phyloP scores from a whole-genome alignment of 2,888 invertebrate genomes.

The Gerris lacustris region DNA sequence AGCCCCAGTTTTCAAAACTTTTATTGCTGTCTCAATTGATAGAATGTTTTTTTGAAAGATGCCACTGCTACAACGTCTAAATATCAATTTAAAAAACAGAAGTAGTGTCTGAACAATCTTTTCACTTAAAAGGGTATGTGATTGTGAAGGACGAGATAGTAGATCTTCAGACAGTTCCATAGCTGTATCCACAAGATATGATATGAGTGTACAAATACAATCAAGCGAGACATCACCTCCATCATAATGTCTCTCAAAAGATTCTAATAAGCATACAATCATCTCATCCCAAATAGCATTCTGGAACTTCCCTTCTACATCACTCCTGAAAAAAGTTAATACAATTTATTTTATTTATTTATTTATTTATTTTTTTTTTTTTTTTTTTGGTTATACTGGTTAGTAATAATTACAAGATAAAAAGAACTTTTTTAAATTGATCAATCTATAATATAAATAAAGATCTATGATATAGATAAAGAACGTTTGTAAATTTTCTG shows the following conservation, averaged over 20 bases:
- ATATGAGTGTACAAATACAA: neutral
- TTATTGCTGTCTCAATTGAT: neutral
- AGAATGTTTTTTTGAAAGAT: too few relatives aligned
- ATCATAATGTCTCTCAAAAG: neutral
- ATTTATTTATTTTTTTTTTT: too few relatives aligned
- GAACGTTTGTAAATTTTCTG: too few relatives aligned
- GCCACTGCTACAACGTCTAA: neutral
- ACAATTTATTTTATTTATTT: neutral
- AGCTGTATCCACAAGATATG: neutral
- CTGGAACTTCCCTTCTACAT: neutral
- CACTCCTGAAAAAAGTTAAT: neutral
- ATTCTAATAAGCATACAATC: neutral
- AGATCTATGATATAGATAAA: too few relatives aligned
- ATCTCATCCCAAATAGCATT: neutral
- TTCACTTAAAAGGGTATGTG: neutral
- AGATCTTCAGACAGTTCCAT: neutral
- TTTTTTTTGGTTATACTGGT: too few relatives aligned
- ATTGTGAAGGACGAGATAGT: too few relatives aligned
- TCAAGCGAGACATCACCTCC: neutral
- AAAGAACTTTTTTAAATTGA: too few relatives aligned
- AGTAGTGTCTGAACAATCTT: neutral
- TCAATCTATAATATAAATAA: too few relatives aligned
- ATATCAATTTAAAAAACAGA: neutral
- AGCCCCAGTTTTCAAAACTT: neutral
- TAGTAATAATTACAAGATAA: too few relatives aligned